phyloP scores from a whole-genome alignment of 2,797 vertebrate genomes.

The Enteromius viviparus region DNA sequence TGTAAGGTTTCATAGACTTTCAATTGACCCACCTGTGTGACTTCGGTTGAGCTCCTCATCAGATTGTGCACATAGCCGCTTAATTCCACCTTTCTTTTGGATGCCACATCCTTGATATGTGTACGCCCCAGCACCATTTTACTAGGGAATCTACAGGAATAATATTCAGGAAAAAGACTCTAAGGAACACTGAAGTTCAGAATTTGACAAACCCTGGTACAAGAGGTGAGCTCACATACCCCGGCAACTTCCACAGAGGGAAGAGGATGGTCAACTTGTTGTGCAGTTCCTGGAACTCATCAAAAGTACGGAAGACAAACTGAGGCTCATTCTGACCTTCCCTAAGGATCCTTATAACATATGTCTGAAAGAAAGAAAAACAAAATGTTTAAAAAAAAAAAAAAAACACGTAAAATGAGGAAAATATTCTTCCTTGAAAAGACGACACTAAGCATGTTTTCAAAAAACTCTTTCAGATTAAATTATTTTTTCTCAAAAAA shows the following conservation, averaged over 20 bases:
- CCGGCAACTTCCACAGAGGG: slow-evolving; percentile 95
- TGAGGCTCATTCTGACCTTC: slow-evolving; percentile 89
- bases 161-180: neutral
- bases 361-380: slow-evolving; percentile 86
- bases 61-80: slow-evolving; percentile 95
- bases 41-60: slow-evolving; percentile 90
- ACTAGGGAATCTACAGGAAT: slow-evolving; percentile 85
- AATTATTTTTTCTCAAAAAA: too few species aligned
- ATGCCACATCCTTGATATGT: slow-evolving; percentile 96
- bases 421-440: neutral
- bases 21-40: slow-evolving; percentile 83
- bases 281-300: slow-evolving; percentile 98
- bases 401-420: neutral
- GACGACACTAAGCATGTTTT: neutral
- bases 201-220: neutral
- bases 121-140: slow-evolving; percentile 97
- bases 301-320: slow-evolving; percentile 96
- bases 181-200: neutral
- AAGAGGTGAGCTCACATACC: slow-evolving; percentile 73
- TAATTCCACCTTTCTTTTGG: slow-evolving; percentile 95
- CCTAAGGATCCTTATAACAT: slow-evolving; percentile 90
- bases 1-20: neutral
- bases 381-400: too few species aligned
- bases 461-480: neutral
- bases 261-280: slow-evolving; percentile 96